Percentiles rank a stretch among this genome's conserved stretches.
Evolutionary conservation across 2,888 invertebrate genomes (phyloP).

Genomic region (Polymixis lichenea): DNA sequence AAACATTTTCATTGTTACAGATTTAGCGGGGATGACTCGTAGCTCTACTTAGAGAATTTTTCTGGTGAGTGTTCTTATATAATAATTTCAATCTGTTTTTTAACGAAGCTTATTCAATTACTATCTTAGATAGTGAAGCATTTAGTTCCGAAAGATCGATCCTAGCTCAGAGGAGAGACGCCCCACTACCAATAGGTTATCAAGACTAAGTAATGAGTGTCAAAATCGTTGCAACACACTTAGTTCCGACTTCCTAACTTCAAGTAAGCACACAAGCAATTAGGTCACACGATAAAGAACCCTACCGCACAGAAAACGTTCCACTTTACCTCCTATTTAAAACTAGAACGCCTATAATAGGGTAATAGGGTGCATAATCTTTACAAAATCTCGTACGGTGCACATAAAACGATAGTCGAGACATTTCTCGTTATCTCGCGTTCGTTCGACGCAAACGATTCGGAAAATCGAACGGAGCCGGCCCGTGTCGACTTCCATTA

Average conservation of each 20-base stretch:
- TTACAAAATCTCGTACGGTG: slow-evolving; percentile 71
- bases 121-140: not conserved
- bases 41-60: slow-evolving; percentile 68
- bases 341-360: slow-evolving; percentile 63
- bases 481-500: slow-evolving; percentile 85
- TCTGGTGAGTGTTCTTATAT: slow-evolving; percentile 80
- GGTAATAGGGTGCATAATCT: slow-evolving; percentile 68
- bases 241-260: slow-evolving; percentile 27
- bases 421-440: slow-evolving; percentile 85
- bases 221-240: slow-evolving; percentile 43
- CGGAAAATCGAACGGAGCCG: slow-evolving; percentile 88
- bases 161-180: not conserved
- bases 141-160: not conserved
- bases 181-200: slow-evolving; percentile 9
- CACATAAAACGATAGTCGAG: slow-evolving; percentile 83
- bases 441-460: slow-evolving; percentile 84
- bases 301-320: slow-evolving; percentile 41
- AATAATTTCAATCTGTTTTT: not conserved
- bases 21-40: slow-evolving; percentile 82
- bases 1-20: slow-evolving; percentile 78
- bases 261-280: slow-evolving; percentile 21
- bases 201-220: slow-evolving; percentile 30
- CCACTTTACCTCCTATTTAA: slow-evolving; percentile 55
- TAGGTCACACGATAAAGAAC: slow-evolving; percentile 45
- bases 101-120: not conserved